Percentiles rank a stretch among this genome's conserved stretches.
Conservation (phyloP, 2,888 invertebrate species). For the Leptothorax acervorum region DNA sequence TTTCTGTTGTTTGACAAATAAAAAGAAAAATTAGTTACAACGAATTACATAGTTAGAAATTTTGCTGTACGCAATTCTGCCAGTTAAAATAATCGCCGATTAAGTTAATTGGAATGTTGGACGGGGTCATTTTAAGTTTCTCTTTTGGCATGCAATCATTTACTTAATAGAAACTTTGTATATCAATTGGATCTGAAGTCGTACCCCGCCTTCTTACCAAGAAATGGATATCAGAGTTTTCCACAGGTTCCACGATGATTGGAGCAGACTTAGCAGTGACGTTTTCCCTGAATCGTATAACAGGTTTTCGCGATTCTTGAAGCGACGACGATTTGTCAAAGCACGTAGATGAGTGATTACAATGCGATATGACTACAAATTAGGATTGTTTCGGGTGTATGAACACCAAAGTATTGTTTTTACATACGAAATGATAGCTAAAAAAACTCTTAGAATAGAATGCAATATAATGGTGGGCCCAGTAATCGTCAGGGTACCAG, state of each 20-base stretch:
- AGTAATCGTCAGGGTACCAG: too few relatives aligned
- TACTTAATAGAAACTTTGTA: neutral
- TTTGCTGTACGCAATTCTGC: neutral
- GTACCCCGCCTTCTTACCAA: neutral
- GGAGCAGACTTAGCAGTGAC: neutral
- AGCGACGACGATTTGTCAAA: constrained; percentile 26
- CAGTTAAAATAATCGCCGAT: neutral
- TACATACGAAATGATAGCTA: neutral
- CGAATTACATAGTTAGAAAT: neutral
- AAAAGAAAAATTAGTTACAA: neutral
- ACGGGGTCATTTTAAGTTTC: neutral
- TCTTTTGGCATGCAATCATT: neutral
- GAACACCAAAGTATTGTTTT: neutral
- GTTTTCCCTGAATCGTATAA: constrained; percentile 58
- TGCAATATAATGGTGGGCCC: neutral
- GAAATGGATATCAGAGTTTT: neutral
- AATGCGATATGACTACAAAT: neutral
- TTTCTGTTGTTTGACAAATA: neutral
- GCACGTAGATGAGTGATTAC: neutral
- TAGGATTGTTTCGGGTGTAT: neutral
- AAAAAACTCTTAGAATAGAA: neutral
- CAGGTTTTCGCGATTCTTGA: constrained; percentile 52
- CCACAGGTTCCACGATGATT: neutral
- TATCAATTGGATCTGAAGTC: neutral
- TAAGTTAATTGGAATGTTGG: neutral